Base-by-base conservation (phyloP, 2,888 invertebrate species). In the Archips xylosteana region DNA sequence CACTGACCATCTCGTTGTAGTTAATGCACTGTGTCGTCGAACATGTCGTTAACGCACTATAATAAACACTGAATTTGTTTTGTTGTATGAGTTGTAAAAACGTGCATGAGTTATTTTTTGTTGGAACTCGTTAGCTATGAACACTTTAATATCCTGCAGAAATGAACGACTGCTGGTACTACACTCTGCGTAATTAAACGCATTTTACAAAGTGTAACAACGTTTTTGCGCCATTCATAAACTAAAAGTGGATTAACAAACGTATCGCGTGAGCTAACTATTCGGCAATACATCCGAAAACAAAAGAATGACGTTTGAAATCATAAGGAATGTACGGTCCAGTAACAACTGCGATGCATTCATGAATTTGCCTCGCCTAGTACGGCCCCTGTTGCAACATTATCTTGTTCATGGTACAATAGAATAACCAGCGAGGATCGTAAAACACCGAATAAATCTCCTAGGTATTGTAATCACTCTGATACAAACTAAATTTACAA, bases 351-450 rank as follows among this genome's bases (percentile, higher is more conserved):
- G 51, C 49, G 62, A 2, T 63, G 60, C 69, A 74, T 74, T 70
- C 74, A 60, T 34, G 5, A 34, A 65, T 65, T 74, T 49, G 23
- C 3, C 54, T n/a, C 12, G 10, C 73, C 15, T 45, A 74, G 32
- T 74, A 45, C 71, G 69, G 70, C 63, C 62, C 74, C 32, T 39
- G 32, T n/a, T 60, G 69, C 66, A 76, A 73, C 76, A 74, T 75
- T 85, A 91, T 89, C 83, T 87, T 78, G 80, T 84, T 83, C 82
- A 83, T 80, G 81, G 81, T 86, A 92, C 89, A 90, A 89, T 90
- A 83, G 87, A 87, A 87, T 87, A 89, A 86, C 87, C 86, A 89
- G 87, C 81, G 87, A 86, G 83, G 81, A 86, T 90, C 86, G 87
- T 89, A 88, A 89, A 91, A 84, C 83, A 83, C 76, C 80, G 79